phyloP scores from a whole-genome alignment of 2,888 invertebrate species.

The Sinotaia quadrata region DNA sequence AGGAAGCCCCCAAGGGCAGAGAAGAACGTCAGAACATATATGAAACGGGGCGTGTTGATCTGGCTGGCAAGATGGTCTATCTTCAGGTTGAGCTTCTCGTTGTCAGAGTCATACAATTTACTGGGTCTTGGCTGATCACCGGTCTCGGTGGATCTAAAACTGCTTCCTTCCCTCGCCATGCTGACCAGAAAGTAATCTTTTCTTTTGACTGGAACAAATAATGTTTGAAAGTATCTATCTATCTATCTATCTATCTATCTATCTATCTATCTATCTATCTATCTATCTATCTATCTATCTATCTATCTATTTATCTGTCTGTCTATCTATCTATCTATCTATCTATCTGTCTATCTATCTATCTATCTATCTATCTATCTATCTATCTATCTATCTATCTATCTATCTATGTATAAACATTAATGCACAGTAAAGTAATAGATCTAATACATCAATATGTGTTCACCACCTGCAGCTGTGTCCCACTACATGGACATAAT shows the following conservation, averaged over 20 bases:
- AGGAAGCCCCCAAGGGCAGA: slow-evolving; percentile 74
- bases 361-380: slow-evolving; percentile 1
- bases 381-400: slow-evolving; percentile 3
- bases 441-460: no score
- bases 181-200: not conserved
- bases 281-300: not conserved
- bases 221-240: not conserved
- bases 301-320: not conserved
- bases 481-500: no score
- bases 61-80: slow-evolving; percentile 55
- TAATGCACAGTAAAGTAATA: no score
- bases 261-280: not conserved
- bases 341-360: not conserved
- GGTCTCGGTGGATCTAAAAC: not conserved
- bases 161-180: slow-evolving; percentile 33
- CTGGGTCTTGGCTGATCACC: slow-evolving; percentile 45
- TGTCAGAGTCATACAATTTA: slow-evolving; percentile 57
- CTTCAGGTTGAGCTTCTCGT: slow-evolving; percentile 61
- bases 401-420: slow-evolving; percentile 1
- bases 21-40: slow-evolving; percentile 71
- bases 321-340: not conserved
- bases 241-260: not conserved
- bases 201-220: no score
- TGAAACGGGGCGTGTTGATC: slow-evolving; percentile 54
- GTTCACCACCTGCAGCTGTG: no score